Conservation (phyloP, 2,888 invertebrate genomes). For the Anoplius nigerrimus region DNA sequence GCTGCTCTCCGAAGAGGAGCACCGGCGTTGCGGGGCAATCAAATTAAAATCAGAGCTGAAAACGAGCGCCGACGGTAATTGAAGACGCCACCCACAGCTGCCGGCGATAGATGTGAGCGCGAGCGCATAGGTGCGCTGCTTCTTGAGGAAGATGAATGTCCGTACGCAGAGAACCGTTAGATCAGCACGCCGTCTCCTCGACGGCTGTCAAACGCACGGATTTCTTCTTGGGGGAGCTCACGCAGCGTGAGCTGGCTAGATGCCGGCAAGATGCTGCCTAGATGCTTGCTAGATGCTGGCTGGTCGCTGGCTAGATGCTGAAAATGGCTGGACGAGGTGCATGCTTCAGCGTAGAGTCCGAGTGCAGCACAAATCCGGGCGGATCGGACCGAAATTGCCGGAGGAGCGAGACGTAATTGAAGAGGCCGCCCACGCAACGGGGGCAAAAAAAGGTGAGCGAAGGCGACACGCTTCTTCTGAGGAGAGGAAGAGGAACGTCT, state of each 20-base stretch:
- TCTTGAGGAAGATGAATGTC: constrained; percentile 15
- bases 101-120: too few species aligned
- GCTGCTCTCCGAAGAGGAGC: too few species aligned
- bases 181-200: too few species aligned
- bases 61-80: constrained; percentile 39
- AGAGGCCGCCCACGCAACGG: constrained; percentile 44
- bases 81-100: constrained; percentile 46
- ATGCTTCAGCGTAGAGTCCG: neutral
- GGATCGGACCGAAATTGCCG: neutral
- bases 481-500: constrained; percentile 43
- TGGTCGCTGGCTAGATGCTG: too few species aligned
- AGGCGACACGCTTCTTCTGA: constrained; percentile 32
- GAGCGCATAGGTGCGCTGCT: constrained; percentile 9
- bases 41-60: constrained; percentile 30
- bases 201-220: too few species aligned
- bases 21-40: constrained; percentile 34
- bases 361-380: neutral
- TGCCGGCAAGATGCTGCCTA: too few species aligned
- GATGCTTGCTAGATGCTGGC: too few species aligned
- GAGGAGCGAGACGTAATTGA: constrained; percentile 39
- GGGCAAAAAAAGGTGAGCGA: neutral
- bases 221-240: too few species aligned
- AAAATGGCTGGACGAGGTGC: too few species aligned
- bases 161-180: too few species aligned
- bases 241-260: too few species aligned